Conservation (phyloP, 2,888 invertebrate genomes). For the Pardosa pseudoannulata region DNA sequence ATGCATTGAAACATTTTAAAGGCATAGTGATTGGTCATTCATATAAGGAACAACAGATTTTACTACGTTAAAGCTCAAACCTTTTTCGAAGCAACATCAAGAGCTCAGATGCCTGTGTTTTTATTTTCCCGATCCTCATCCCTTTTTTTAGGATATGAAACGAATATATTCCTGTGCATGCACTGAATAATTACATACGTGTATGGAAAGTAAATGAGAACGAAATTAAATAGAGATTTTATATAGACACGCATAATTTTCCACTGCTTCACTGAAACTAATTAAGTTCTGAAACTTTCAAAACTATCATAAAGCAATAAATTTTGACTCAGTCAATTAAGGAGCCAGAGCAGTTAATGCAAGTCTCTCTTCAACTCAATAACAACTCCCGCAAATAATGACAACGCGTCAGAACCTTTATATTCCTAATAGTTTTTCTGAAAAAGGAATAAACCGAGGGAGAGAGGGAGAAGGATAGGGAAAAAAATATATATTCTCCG, state of each 20-base stretch:
- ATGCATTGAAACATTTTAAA: too few species aligned
- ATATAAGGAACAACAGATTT: too few species aligned
- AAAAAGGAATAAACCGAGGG: slow-evolving; percentile 16
- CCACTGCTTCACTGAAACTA: background rate
- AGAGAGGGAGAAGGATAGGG: background rate
- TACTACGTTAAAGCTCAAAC: too few species aligned
- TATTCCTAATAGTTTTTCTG: slow-evolving; percentile 44
- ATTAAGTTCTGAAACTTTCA: background rate
- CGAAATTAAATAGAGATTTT: too few species aligned
- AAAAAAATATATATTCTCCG: slow-evolving; percentile 13
- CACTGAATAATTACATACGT: too few species aligned
- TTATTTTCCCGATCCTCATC: too few species aligned
- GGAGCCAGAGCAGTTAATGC: background rate
- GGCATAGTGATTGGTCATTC: too few species aligned
- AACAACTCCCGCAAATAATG: slow-evolving; percentile 27
- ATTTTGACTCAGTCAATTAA: slow-evolving; percentile 15
- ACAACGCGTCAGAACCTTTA: slow-evolving; percentile 28
- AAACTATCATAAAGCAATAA: background rate
- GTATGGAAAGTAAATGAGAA: too few species aligned
- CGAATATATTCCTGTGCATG: too few species aligned
- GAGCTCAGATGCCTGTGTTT: too few species aligned
- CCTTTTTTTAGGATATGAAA: too few species aligned
- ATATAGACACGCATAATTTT: background rate
- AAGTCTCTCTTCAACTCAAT: background rate
- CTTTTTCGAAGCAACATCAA: too few species aligned